phyloP scores from a whole-genome alignment of 1,140 invertebrate species.

The Heliothis subflexa region DNA sequence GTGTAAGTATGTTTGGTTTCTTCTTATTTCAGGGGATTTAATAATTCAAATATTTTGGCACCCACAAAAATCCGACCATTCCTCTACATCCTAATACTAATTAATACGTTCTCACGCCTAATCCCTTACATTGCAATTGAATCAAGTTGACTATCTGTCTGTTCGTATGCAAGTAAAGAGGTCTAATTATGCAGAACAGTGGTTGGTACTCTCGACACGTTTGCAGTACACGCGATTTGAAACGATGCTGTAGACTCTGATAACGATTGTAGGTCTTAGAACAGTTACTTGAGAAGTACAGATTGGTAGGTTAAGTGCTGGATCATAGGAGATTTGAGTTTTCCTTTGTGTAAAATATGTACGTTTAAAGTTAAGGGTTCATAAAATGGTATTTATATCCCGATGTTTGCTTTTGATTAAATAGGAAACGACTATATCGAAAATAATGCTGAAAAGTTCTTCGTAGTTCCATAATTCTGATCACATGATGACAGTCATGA shows the following conservation, averaged over 20 bases:
- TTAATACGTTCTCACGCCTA: not conserved
- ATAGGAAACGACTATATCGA: no score
- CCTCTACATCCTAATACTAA: not conserved
- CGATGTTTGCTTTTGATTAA: no score
- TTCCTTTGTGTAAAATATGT: no score
- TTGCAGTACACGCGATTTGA: constrained; percentile 8
- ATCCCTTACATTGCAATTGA: not conserved
- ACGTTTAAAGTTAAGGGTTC: no score
- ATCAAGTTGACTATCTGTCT: not conserved
- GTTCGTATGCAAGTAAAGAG: not conserved
- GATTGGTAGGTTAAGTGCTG: not conserved
- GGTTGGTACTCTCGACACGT: constrained; percentile 28
- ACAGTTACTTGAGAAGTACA: not conserved
- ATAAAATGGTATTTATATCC: no score
- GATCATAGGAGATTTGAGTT: not conserved
- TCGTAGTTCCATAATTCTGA: no score
- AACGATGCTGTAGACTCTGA: constrained; percentile 9
- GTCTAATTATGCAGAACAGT: constrained; percentile 32
- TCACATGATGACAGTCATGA: no score
- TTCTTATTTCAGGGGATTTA: no score
- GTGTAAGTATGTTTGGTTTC: no score
- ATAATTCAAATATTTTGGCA: not conserved
- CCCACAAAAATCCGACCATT: not conserved
- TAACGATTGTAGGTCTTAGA: constrained; percentile 20
- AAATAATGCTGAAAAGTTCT: no score